Percentiles rank a stretch among this genome's conserved stretches.
These are phyloP conservation scores for Drosophila limbata DNA, from an alignment of 2,888 invertebrate genomes.

Conservation along the genomic window DNA sequence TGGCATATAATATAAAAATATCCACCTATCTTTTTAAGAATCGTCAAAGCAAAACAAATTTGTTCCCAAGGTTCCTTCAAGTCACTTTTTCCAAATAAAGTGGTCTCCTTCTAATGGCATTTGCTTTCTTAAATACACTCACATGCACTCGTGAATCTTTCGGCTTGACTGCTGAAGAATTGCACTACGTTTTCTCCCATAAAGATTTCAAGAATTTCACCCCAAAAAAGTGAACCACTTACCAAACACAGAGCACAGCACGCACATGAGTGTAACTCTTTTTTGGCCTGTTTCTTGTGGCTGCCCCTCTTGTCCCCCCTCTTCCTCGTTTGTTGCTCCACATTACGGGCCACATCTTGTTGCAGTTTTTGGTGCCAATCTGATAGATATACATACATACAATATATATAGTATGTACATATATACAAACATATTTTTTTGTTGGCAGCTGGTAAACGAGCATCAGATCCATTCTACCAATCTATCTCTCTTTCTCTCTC, in stretches of 20 bases:
- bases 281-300: conserved; percentile 34
- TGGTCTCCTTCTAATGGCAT: background rate
- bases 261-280: conserved; percentile 11
- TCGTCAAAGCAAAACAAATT: background rate
- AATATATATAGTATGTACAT: conserved; percentile 2
- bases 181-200: conserved; percentile 44
- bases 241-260: conserved; percentile 25
- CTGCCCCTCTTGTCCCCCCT: background rate
- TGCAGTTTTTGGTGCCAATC: conserved; percentile 66
- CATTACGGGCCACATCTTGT: conserved; percentile 47
- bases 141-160: conserved; percentile 32
- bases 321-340: conserved; percentile 38
- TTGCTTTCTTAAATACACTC: conserved; percentile 1
- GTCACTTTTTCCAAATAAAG: background rate
- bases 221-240: conserved; percentile 37
- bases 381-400: conserved; percentile 28
- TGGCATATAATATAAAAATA: too few species aligned
- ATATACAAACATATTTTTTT: conserved; percentile 18
- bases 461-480: conserved; percentile 59
- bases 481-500: conserved; percentile 15
- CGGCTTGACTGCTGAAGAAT: conserved; percentile 19
- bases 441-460: conserved; percentile 57
- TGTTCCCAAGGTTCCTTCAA: background rate
- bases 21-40: background rate
- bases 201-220: conserved; percentile 45